These are phyloP conservation scores for Ptiloglossa arizonensis DNA, from an alignment of 1,140 invertebrate species.

Conservation along the genomic window DNA sequence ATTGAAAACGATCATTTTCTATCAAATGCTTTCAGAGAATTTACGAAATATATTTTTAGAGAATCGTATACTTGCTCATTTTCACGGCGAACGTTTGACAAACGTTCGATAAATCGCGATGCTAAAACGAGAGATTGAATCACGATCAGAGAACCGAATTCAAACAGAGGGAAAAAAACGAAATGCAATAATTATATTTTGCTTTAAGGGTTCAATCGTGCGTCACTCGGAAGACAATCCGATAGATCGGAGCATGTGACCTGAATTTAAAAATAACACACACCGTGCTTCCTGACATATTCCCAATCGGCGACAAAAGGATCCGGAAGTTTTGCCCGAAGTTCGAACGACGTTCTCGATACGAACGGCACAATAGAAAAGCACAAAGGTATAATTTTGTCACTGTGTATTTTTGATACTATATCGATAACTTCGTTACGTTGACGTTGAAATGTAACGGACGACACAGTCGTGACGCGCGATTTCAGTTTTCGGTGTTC, in stretches of 20 bases:
- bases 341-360: background rate
- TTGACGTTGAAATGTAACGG: constrained; percentile 5
- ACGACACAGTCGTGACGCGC: background rate
- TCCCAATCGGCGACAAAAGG: background rate
- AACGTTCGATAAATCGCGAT: too few species aligned
- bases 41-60: background rate
- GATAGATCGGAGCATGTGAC: background rate
- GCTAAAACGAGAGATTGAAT: too few species aligned
- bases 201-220: background rate
- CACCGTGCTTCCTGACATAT: background rate
- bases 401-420: constrained; percentile 49
- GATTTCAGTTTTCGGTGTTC: constrained; percentile 24
- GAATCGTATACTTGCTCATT: too few species aligned
- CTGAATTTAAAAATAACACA: background rate
- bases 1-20: too few species aligned
- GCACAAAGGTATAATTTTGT: constrained; percentile 40
- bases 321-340: constrained; percentile 11
- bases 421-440: constrained; percentile 31
- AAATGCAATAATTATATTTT: background rate
- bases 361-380: constrained; percentile 26
- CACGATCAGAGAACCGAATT: too few species aligned
- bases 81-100: too few species aligned
- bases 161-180: too few species aligned
- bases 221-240: background rate
- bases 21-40: background rate